phyloP scores from a whole-genome alignment of 2,797 vertebrate species.

The Acanthurus lineatus region DNA sequence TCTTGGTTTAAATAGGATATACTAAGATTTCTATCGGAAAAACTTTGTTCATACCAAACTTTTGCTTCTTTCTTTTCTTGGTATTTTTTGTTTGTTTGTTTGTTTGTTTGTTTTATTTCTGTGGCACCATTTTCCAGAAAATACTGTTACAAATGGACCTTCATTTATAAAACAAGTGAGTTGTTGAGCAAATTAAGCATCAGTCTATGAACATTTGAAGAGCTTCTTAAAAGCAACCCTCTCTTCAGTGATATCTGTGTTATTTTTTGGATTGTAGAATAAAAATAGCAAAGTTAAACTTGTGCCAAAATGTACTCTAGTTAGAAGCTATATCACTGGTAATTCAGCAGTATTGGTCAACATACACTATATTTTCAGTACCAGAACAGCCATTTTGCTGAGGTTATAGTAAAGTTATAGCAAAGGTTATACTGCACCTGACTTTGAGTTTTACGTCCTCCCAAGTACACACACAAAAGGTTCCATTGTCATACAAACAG shows the following conservation, averaged over 20 bases:
- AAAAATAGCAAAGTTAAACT: not conserved
- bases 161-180: not conserved
- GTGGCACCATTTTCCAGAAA: not conserved
- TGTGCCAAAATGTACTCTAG: not conserved
- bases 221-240: not conserved
- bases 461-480: not conserved
- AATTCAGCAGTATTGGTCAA: not conserved
- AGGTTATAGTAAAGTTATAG: too few species aligned
- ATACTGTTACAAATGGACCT: not conserved
- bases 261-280: not conserved
- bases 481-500: not conserved
- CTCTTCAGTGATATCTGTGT: not conserved
- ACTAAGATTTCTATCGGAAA: too few species aligned
- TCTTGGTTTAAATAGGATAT: too few species aligned
- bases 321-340: not conserved
- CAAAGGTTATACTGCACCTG: constrained; percentile 1
- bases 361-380: not conserved
- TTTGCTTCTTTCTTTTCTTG: too few species aligned
- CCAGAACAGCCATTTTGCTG: not conserved
- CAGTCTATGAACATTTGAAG: not conserved
- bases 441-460: not conserved
- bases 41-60: too few species aligned
- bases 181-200: not conserved
- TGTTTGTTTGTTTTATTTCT: too few species aligned
- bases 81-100: too few species aligned